Conservation (phyloP, 2,113 vertebrate species). For the Rattus rattus region DNA sequence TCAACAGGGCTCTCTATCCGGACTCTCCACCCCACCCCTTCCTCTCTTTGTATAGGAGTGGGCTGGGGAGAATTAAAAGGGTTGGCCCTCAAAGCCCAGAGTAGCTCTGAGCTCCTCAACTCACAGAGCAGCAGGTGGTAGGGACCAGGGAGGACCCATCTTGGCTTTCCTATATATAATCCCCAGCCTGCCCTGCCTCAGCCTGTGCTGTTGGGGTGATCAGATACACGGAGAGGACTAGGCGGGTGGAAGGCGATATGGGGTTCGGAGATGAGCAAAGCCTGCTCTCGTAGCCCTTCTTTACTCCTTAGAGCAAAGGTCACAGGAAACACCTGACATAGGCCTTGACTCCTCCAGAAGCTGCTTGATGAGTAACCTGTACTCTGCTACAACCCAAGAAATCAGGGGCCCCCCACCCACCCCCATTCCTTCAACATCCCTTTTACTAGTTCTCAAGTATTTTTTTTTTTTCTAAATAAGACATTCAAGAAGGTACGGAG, state of each 20-base stretch:
- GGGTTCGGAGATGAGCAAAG: not conserved
- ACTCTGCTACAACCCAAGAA: not conserved
- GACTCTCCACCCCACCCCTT: constrained; percentile 36
- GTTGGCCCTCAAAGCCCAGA: not conserved
- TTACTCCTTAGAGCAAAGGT: not conserved
- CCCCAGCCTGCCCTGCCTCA: not conserved
- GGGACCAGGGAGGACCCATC: not conserved
- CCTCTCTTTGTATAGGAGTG: constrained; percentile 77
- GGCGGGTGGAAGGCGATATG: not conserved
- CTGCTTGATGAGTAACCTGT: not conserved
- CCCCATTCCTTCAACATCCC: not conserved
- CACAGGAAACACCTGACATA: constrained; percentile 5
- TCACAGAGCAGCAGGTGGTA: accelerated
- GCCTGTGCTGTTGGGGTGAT: not conserved
- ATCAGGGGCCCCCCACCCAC: not conserved
- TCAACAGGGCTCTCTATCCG: not conserved
- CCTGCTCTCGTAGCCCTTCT: not conserved
- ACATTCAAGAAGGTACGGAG: not conserved
- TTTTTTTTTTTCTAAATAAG: not conserved
- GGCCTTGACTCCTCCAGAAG: constrained; percentile 26
- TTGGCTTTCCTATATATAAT: not conserved
- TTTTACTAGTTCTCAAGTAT: not conserved
- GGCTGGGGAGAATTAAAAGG: constrained; percentile 48
- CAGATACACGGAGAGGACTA: not conserved
- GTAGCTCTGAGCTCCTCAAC: not conserved